Percentiles rank a stretch among this genome's conserved stretches.
These are phyloP conservation scores for Lepidocolaptes lacrymiger DNA, from an alignment of 2,797 vertebrate species.

Conservation along the genomic window DNA sequence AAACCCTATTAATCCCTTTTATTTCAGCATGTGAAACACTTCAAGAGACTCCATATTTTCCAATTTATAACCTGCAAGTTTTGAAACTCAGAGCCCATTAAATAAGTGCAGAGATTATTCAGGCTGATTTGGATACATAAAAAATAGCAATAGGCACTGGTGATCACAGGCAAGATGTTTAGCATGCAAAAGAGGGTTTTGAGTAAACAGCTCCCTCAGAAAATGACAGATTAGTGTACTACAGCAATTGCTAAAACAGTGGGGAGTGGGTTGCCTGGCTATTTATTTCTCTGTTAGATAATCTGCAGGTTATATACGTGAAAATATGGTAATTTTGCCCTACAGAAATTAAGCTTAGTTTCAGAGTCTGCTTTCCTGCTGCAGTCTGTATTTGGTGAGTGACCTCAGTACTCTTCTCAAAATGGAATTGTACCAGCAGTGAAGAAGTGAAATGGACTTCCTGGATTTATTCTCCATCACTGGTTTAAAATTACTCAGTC, in stretches of 20 bases:
- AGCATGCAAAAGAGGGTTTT: not conserved
- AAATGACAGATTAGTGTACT: not conserved
- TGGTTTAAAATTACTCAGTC: not conserved
- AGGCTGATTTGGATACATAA: not conserved
- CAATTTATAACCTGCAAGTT: slow-evolving; percentile 14
- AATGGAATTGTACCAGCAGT: not conserved
- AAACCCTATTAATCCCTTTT: not conserved
- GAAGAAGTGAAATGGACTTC: not conserved
- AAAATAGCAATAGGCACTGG: not conserved
- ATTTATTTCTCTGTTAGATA: not conserved
- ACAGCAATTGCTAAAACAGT: not conserved
- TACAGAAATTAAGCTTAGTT: not conserved
- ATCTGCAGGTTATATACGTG: slow-evolving; percentile 38
- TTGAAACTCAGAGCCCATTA: not conserved
- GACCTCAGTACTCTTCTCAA: not conserved
- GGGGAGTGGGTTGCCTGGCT: not conserved
- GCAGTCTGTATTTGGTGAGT: not conserved
- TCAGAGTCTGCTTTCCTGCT: not conserved
- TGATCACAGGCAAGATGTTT: not conserved
- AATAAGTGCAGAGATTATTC: not conserved
- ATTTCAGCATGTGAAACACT: not conserved
- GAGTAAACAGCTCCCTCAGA: not conserved
- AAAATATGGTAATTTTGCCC: slow-evolving; percentile 35
- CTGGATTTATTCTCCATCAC: not conserved
- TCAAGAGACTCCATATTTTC: not conserved